Conservation (phyloP, 2,888 invertebrate genomes). For the Pterostichus niger region DNA sequence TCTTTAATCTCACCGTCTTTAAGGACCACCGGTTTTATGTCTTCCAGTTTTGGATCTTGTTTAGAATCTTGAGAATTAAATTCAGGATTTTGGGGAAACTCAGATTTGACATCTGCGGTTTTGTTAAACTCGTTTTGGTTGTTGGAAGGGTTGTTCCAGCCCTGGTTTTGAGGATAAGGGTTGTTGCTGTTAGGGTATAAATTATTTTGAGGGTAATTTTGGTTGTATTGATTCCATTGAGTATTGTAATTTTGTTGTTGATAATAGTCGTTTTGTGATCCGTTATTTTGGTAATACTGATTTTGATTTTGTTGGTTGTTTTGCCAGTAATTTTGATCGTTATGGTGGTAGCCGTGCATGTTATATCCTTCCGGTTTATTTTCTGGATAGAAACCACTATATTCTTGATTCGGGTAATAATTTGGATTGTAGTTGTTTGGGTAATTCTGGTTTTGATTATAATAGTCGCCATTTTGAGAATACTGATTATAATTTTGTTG, state of each 20-base stretch:
- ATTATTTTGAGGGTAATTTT: conserved; percentile 48
- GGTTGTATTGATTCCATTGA: conserved; percentile 41
- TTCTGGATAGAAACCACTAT: conserved; percentile 73
- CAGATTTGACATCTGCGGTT: no score
- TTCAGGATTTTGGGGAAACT: no score
- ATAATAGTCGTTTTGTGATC: conserved; percentile 57
- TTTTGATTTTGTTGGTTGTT: conserved; percentile 71
- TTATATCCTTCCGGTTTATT: conserved; percentile 76
- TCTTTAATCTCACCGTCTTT: conserved; percentile 41
- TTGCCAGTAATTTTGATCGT: conserved; percentile 73
- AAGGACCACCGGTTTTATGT: no score
- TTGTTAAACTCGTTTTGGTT: no score
- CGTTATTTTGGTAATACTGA: conserved; percentile 55
- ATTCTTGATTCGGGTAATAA: conserved; percentile 63
- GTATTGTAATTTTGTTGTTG: conserved; percentile 56
- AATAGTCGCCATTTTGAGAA: conserved; percentile 50
- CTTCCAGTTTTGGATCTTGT: neutral
- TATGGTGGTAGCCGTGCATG: conserved; percentile 70
- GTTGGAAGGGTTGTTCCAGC: conserved; percentile 33
- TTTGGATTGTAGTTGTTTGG: conserved; percentile 58
- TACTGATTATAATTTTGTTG: conserved; percentile 55
- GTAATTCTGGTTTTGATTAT: conserved; percentile 73
- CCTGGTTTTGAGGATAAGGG: conserved; percentile 38
- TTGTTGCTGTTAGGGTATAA: conserved; percentile 46
- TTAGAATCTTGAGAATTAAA: conserved; percentile 59